These are phyloP conservation scores for Seladonia tumulorum DNA, from an alignment of 2,888 invertebrate species.

Conservation along the genomic window DNA sequence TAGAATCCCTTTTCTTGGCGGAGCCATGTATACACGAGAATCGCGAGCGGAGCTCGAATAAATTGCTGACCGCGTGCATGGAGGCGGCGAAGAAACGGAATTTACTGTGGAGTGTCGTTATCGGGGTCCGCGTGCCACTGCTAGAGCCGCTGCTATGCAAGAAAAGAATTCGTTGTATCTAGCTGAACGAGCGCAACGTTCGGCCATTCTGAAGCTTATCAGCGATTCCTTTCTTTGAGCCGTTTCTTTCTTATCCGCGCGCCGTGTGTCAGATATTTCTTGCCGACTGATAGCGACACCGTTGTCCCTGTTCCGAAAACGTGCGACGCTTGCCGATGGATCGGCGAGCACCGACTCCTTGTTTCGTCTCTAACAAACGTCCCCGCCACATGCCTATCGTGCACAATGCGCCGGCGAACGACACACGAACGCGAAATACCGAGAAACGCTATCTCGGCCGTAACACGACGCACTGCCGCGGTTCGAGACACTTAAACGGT, in stretches of 20 bases:
- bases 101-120: conserved; percentile 43
- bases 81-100: conserved; percentile 44
- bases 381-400: conserved; percentile 4
- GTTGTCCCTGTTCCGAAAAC: conserved; percentile 19
- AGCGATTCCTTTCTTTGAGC: conserved; percentile 37
- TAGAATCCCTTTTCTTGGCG: neutral
- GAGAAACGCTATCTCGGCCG: conserved; percentile 51
- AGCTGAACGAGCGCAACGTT: conserved; percentile 13
- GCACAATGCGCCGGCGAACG: conserved; percentile 18
- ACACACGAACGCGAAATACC: conserved; percentile 28
- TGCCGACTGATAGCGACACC: conserved; percentile 24
- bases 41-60: conserved; percentile 16
- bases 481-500: conserved; percentile 31
- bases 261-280: conserved; percentile 30
- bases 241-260: conserved; percentile 32
- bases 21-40: neutral
- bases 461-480: conserved; percentile 44
- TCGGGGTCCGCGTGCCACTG: conserved; percentile 18
- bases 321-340: conserved; percentile 17
- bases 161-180: conserved; percentile 43
- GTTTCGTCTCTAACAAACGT: conserved; percentile 51
- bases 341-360: conserved; percentile 32
- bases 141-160: conserved; percentile 34
- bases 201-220: conserved; percentile 55
- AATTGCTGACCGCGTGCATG: conserved; percentile 40